Conservation (phyloP, 2,888 invertebrate genomes). For the Trypoxylon attenuatum region DNA sequence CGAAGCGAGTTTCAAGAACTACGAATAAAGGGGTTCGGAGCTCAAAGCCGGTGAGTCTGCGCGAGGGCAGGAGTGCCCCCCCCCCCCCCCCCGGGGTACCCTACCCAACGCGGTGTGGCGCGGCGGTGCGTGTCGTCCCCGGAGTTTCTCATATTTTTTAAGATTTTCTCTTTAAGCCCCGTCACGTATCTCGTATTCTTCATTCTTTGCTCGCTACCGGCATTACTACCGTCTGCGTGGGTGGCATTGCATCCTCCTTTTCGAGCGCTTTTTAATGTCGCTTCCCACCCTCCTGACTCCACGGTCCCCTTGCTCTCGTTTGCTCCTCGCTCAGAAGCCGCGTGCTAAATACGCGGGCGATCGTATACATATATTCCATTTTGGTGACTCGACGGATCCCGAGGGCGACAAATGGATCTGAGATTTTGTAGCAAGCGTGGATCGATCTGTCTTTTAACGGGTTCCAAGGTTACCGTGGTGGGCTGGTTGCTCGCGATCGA, state of each 20-base stretch:
- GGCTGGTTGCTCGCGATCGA: too few species aligned
- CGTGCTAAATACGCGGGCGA: too few species aligned
- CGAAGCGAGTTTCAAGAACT: conserved; percentile 67
- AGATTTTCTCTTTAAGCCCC: conserved; percentile 72
- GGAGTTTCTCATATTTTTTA: conserved; percentile 73
- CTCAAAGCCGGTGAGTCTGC: conserved; percentile 60
- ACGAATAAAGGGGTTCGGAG: conserved; percentile 70
- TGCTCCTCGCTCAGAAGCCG: too few species aligned
- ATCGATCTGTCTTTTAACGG: conserved; percentile 29
- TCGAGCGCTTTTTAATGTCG: background rate
- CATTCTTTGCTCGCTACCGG: conserved; percentile 1
- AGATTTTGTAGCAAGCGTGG: conserved; percentile 8
- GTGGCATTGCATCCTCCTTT: conserved; percentile 20
- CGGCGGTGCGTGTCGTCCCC: conserved; percentile 50
- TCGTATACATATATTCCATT: too few species aligned
- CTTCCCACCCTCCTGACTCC: too few species aligned
- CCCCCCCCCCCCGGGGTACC: conserved; percentile 12
- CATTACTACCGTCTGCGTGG: conserved; percentile 17
- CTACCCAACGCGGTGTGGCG: too few species aligned
- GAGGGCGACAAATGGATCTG: background rate
- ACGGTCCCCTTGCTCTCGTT: too few species aligned
- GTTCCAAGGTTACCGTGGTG: conserved; percentile 42
- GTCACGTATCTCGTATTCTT: conserved; percentile 64
- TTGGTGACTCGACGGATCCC: background rate
- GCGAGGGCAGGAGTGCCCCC: conserved; percentile 20